Evolutionary conservation across 1,140 invertebrate species (phyloP).

Genomic region (Drosophila carrolli): DNA sequence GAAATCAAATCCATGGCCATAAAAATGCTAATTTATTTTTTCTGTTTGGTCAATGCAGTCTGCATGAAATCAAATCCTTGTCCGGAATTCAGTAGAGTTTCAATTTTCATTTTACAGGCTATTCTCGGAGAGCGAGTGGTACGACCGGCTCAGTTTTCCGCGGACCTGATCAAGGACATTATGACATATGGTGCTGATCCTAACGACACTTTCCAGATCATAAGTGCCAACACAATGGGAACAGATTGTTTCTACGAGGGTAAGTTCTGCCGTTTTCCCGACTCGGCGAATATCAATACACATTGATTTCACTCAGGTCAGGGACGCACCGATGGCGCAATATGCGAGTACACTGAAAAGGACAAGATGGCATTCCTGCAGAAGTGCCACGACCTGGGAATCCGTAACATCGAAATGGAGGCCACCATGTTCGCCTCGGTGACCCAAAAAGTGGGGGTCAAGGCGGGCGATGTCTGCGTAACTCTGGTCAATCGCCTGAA

Average conservation of each 20-base stretch:
- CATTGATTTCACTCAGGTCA: slow-evolving; percentile 85
- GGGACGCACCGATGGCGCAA: slow-evolving; percentile 96
- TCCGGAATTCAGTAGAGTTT: too few relatives aligned
- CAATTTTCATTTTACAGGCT: slow-evolving; percentile 86
- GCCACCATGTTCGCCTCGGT: slow-evolving; percentile 95
- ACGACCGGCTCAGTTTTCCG: slow-evolving; percentile 93
- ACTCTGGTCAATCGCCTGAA: slow-evolving; percentile 94
- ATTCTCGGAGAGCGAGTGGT: slow-evolving; percentile 94
- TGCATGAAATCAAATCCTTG: too few relatives aligned
- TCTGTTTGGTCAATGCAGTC: too few relatives aligned
- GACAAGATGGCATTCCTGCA: slow-evolving; percentile 92
- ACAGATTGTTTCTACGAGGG: slow-evolving; percentile 98
- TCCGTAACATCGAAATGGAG: slow-evolving; percentile 99
- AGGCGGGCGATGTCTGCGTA: slow-evolving; percentile 95
- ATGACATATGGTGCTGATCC: slow-evolving; percentile 87
- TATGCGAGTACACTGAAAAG: slow-evolving; percentile 91
- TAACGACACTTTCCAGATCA: slow-evolving; percentile 90
- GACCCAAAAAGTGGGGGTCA: slow-evolving; percentile 93
- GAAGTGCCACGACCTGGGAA: slow-evolving; percentile 88
- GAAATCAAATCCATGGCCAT: too few relatives aligned
- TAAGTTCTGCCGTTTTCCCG: slow-evolving; percentile 67
- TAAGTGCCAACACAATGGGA: slow-evolving; percentile 95
- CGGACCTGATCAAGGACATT: slow-evolving; percentile 90
- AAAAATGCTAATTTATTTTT: too few relatives aligned
- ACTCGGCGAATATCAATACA: neutral